phyloP scores from a whole-genome alignment of 2,113 vertebrate species.

The Callocephalon fimbriatum region DNA sequence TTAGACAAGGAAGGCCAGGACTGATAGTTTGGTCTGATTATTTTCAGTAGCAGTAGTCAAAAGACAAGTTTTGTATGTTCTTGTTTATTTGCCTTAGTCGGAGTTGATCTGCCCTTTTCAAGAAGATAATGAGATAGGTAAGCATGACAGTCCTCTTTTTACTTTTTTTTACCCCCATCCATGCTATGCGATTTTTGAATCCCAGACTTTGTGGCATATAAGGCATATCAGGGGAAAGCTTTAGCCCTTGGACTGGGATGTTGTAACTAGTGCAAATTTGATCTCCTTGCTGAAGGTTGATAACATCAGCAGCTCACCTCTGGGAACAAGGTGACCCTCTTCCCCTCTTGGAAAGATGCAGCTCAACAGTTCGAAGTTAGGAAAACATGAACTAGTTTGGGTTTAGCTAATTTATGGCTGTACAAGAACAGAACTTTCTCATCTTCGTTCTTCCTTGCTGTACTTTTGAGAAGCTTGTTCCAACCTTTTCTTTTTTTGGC shows the following conservation, averaged over 20 bases:
- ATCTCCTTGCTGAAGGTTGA: not conserved
- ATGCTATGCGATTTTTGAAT: not conserved
- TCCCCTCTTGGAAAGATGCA: not conserved
- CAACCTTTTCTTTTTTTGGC: not conserved
- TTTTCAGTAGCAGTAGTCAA: not conserved
- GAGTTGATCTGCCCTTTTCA: not conserved
- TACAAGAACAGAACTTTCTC: slow-evolving; percentile 41
- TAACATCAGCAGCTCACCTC: not conserved
- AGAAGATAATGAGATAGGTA: not conserved
- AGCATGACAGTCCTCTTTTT: rapidly evolving
- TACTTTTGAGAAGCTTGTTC: not conserved
- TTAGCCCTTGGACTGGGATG: not conserved
- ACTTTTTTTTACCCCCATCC: not conserved
- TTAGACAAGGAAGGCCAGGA: not conserved
- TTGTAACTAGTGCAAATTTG: not conserved
- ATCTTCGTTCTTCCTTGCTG: not conserved
- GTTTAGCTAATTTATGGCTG: slow-evolving; percentile 18
- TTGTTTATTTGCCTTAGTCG: not conserved
- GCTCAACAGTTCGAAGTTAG: not conserved
- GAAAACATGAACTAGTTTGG: slow-evolving; percentile 29
- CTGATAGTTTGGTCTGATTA: not conserved
- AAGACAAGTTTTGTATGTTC: not conserved
- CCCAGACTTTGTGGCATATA: not conserved
- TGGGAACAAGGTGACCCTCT: slow-evolving; percentile 34
- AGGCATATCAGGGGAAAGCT: not conserved